phyloP scores from a whole-genome alignment of 2,888 invertebrate genomes.

The Plagodis pulveraria region DNA sequence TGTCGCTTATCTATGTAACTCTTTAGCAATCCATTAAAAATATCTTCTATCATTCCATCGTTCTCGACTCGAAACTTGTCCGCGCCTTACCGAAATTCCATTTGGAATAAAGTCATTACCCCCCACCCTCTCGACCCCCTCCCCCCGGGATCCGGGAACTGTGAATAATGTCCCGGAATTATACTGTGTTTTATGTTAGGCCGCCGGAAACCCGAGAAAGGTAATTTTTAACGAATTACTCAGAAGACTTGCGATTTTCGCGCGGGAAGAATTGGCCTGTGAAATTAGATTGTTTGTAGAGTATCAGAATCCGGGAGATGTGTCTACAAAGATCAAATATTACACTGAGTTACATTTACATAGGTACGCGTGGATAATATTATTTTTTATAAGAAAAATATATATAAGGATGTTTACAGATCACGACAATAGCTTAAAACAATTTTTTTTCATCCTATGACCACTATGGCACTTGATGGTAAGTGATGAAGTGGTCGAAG shows the following conservation, averaged over 20 bases:
- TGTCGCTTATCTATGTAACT: no score
- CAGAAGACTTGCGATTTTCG: slow-evolving; percentile 58
- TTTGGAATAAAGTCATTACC: slow-evolving; percentile 66
- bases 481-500: no score
- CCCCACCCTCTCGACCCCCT: slow-evolving; percentile 30
- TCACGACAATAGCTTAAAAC: no score
- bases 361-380: no score
- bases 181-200: slow-evolving; percentile 68
- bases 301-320: slow-evolving; percentile 27
- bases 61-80: slow-evolving; percentile 37
- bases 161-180: slow-evolving; percentile 71
- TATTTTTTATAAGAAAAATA: no score
- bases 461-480: no score
- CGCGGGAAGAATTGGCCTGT: slow-evolving; percentile 63
- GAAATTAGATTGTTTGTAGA: slow-evolving; percentile 64
- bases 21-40: slow-evolving; percentile 4
- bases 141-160: slow-evolving; percentile 59
- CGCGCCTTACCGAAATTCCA: slow-evolving; percentile 57
- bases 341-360: no score
- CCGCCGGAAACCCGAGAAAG: slow-evolving; percentile 39
- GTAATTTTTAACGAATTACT: slow-evolving; percentile 66
- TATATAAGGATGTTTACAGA: no score
- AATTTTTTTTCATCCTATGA: no score
- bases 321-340: background rate
- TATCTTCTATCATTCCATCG: slow-evolving; percentile 4